Conservation (phyloP, 2,888 invertebrate species). For the Rhogogaster chlorosoma region DNA sequence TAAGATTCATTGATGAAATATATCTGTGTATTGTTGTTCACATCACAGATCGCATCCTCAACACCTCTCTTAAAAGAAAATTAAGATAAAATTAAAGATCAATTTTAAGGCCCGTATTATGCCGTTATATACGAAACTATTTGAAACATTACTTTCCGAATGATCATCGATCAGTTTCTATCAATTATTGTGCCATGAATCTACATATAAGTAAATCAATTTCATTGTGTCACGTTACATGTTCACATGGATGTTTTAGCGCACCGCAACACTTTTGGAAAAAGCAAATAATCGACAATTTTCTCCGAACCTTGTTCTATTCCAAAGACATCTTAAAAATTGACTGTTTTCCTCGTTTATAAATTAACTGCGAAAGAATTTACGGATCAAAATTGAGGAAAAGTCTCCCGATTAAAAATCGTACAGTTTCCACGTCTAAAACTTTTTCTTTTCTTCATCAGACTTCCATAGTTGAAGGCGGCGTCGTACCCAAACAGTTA, state of each 20-base stretch:
- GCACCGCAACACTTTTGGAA: conserved; percentile 4
- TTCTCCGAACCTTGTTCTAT: background rate
- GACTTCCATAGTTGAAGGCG: conserved; percentile 92
- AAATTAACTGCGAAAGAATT: too few species aligned
- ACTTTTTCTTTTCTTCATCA: conserved; percentile 72
- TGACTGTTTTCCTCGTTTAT: too few species aligned
- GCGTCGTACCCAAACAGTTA: conserved; percentile 92
- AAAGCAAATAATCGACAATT: background rate
- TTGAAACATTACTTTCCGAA: background rate
- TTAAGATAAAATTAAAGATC: background rate
- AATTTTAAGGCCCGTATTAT: background rate
- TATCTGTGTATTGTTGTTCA: conserved; percentile 49
- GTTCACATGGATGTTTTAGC: conserved; percentile 40
- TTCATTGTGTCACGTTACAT: conserved; percentile 16
- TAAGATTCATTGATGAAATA: conserved; percentile 66
- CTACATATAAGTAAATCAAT: background rate
- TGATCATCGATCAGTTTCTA: background rate
- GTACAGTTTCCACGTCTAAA: background rate
- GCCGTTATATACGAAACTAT: background rate
- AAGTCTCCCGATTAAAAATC: background rate
- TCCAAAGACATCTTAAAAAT: too few species aligned
- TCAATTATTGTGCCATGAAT: background rate
- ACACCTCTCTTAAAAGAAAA: conserved; percentile 19
- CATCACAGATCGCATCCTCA: conserved; percentile 37
- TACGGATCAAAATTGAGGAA: background rate